A percentile compares a stretch with the other conserved stretches of the same genome.
phyloP scores from a whole-genome alignment of 2,888 invertebrate species.

The Diogma glabrata region DNA sequence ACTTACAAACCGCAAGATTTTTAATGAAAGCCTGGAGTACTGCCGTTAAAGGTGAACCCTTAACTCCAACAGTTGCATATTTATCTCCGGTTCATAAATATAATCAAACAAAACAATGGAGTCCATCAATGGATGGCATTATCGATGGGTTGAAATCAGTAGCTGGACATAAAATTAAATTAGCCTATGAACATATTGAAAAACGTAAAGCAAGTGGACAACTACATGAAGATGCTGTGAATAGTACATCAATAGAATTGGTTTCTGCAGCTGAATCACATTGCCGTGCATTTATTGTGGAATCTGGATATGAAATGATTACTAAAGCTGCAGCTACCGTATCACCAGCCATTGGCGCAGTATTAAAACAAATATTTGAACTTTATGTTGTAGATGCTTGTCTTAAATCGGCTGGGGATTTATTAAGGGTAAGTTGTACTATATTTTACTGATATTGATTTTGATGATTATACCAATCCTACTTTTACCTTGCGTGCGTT shows the following conservation, averaged over 20 bases:
- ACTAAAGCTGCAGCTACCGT: conserved; percentile 36
- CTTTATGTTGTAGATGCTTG: conserved; percentile 70
- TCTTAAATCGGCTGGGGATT: conserved; percentile 60
- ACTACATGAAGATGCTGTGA: conserved; percentile 73
- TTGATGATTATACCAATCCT: too few species aligned
- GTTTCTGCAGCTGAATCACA: conserved; percentile 79
- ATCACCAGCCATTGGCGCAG: conserved; percentile 48
- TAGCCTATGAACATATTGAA: conserved; percentile 60
- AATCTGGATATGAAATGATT: conserved; percentile 53
- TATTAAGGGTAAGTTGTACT: conserved; percentile 66
- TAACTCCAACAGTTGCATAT: conserved; percentile 65
- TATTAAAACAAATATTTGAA: conserved; percentile 59
- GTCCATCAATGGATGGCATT: conserved; percentile 32
- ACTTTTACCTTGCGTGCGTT: too few species aligned
- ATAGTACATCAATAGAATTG: conserved; percentile 72
- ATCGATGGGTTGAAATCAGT: conserved; percentile 40
- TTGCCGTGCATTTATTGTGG: conserved; percentile 67
- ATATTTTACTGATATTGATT: too few species aligned
- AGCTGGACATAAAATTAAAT: conserved; percentile 53
- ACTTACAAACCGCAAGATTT: conserved; percentile 80
- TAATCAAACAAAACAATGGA: conserved; percentile 21
- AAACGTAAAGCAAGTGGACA: conserved; percentile 51
- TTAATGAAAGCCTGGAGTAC: conserved; percentile 69
- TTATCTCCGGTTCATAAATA: conserved; percentile 28
- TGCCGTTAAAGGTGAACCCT: conserved; percentile 44